These are phyloP conservation scores for Mayetiola destructor DNA, from an alignment of 2,888 invertebrate genomes.

Conservation along the genomic window DNA sequence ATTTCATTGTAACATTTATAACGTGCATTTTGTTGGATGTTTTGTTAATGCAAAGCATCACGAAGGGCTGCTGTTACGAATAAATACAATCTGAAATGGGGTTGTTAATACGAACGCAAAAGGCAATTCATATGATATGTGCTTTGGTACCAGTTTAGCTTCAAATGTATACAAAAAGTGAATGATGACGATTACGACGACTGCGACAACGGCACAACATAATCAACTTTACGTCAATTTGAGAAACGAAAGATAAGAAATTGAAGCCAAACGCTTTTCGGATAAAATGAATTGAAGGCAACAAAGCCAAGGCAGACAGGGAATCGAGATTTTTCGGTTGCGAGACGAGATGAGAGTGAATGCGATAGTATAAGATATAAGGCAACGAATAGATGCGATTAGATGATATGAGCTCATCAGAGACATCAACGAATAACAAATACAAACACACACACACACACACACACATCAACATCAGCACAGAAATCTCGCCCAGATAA, in stretches of 20 bases:
- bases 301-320: not conserved
- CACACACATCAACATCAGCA: not conserved
- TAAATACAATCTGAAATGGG: not conserved
- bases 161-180: not conserved
- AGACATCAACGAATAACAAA: too few relatives aligned
- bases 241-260: conserved; percentile 5
- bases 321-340: too few relatives aligned
- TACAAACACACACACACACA: not conserved
- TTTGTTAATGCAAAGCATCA: too few relatives aligned
- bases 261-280: not conserved
- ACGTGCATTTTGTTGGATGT: too few relatives aligned
- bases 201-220: not conserved
- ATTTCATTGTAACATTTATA: too few relatives aligned
- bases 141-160: too few relatives aligned
- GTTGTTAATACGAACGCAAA: not conserved
- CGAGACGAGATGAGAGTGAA: too few relatives aligned
- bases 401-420: not conserved
- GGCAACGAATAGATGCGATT: conserved; percentile 5
- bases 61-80: conserved; percentile 1
- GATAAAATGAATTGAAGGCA: not conserved
- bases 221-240: conserved; percentile 13
- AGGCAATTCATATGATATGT: not conserved
- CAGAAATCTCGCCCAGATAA: not conserved
- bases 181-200: not conserved
- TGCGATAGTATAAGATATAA: too few relatives aligned